These are phyloP conservation scores for Ophiodon elongatus DNA, from an alignment of 2,113 vertebrate genomes.

Conservation along the genomic window DNA sequence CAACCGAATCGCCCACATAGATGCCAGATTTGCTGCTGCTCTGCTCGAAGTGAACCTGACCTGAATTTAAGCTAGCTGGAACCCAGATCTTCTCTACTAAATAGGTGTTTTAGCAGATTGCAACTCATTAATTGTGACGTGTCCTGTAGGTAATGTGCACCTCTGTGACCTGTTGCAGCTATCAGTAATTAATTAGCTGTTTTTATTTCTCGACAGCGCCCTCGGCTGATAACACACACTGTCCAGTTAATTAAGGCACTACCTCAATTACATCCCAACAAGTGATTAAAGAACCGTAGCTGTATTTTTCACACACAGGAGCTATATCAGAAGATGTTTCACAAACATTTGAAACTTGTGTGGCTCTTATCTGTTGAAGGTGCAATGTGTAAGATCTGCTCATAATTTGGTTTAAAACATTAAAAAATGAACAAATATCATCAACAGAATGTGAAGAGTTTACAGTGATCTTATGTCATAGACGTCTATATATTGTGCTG, in stretches of 20 bases:
- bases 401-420: too few relatives aligned
- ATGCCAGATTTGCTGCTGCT: slow-evolving; percentile 1
- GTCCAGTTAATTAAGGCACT: slow-evolving; percentile 46
- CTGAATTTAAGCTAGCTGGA: background rate
- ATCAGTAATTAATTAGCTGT: slow-evolving; percentile 55
- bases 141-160: slow-evolving; percentile 31
- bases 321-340: too few relatives aligned
- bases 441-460: too few relatives aligned
- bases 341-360: too few relatives aligned
- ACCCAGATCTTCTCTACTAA: background rate
- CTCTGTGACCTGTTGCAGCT: slow-evolving; percentile 18
- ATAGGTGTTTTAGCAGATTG: background rate
- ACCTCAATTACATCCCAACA: slow-evolving; percentile 4
- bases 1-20: background rate
- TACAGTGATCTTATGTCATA: too few relatives aligned
- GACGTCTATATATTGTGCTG: too few relatives aligned
- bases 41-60: background rate
- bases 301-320: background rate
- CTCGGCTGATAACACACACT: slow-evolving; percentile 49
- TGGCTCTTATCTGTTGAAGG: too few relatives aligned
- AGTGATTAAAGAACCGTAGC: background rate
- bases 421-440: too few relatives aligned
- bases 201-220: slow-evolving; percentile 36
- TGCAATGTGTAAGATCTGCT: too few relatives aligned
- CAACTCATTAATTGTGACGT: slow-evolving; percentile 14